These are phyloP conservation scores for Chymomyza costata DNA, from an alignment of 1,140 invertebrate genomes.

Conservation along the genomic window DNA sequence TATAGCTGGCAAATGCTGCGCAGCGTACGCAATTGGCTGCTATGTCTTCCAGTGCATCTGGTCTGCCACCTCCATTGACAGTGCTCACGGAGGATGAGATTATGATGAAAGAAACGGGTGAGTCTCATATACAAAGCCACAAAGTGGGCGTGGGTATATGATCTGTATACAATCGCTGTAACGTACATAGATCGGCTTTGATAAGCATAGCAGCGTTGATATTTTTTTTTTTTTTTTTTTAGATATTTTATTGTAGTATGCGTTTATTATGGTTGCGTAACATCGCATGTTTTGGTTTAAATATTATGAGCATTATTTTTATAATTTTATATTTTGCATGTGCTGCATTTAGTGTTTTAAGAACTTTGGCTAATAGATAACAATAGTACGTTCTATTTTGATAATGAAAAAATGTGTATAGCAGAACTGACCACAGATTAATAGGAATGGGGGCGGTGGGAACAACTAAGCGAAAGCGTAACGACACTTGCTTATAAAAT, in stretches of 20 bases:
- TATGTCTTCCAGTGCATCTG: conserved; percentile 51
- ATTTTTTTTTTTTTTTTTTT: conserved; percentile 22
- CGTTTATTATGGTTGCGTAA: no score
- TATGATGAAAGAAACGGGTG: conserved; percentile 87
- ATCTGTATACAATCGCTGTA: conserved; percentile 1
- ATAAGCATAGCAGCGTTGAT: conserved; percentile 1
- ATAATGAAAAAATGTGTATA: conserved; percentile 18
- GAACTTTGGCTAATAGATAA: conserved; percentile 12
- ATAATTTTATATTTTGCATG: no score
- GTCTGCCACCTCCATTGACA: conserved; percentile 78
- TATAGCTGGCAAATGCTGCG: conserved; percentile 56
- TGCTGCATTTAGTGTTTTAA: no score
- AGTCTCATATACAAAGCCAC: no score
- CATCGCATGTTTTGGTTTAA: conserved; percentile 23
- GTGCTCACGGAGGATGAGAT: conserved; percentile 85
- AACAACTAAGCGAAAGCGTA: no score
- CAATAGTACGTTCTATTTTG: conserved; percentile 26
- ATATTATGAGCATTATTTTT: no score
- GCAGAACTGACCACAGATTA: neutral
- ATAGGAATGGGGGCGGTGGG: no score
- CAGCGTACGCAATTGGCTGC: conserved; percentile 67
- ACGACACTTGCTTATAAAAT: no score
- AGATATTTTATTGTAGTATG: no score
- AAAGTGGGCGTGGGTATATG: no score
- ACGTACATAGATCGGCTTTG: conserved; percentile 13